These are phyloP conservation scores for Euproctis similis DNA, from an alignment of 2,888 invertebrate species.

Conservation along the genomic window DNA sequence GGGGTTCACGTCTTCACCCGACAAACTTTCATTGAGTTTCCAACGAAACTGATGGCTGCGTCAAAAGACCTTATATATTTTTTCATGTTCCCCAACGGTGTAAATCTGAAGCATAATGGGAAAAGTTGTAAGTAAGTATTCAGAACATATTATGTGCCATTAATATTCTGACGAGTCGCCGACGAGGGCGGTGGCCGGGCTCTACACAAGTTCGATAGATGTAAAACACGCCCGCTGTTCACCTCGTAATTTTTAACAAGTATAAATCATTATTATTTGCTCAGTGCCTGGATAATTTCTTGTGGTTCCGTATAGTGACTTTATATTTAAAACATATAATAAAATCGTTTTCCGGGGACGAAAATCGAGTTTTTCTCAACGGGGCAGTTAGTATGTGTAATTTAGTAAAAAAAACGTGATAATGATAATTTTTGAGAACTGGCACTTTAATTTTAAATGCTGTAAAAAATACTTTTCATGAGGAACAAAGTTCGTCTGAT, in stretches of 20 bases:
- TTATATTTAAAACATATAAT: too few relatives aligned
- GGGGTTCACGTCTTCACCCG: slow-evolving; percentile 30
- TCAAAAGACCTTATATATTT: slow-evolving; percentile 58
- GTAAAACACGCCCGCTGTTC: slow-evolving; percentile 29
- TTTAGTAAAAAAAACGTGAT: too few relatives aligned
- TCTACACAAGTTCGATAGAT: slow-evolving; percentile 62
- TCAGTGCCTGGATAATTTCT: too few relatives aligned
- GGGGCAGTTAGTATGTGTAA: too few relatives aligned
- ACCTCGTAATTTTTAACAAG: slow-evolving; percentile 38
- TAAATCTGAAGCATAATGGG: slow-evolving; percentile 67
- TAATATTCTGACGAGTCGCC: slow-evolving; percentile 67
- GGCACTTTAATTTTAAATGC: too few relatives aligned
- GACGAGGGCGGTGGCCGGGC: slow-evolving; percentile 46
- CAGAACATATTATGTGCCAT: slow-evolving; percentile 67
- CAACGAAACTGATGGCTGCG: slow-evolving; percentile 39
- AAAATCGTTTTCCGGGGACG: too few relatives aligned
- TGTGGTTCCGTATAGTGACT: too few relatives aligned
- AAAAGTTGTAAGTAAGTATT: slow-evolving; percentile 75
- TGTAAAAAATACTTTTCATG: too few relatives aligned
- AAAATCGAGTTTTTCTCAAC: too few relatives aligned
- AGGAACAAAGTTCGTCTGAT: too few relatives aligned
- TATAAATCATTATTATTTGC: slow-evolving; percentile 15
- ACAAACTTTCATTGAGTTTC: slow-evolving; percentile 53
- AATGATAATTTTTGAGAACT: too few relatives aligned
- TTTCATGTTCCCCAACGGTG: slow-evolving; percentile 50